A percentile compares a stretch with the other conserved stretches of the same genome.
Conservation (phyloP, 1,140 invertebrate species). For the Drosophila tani region DNA sequence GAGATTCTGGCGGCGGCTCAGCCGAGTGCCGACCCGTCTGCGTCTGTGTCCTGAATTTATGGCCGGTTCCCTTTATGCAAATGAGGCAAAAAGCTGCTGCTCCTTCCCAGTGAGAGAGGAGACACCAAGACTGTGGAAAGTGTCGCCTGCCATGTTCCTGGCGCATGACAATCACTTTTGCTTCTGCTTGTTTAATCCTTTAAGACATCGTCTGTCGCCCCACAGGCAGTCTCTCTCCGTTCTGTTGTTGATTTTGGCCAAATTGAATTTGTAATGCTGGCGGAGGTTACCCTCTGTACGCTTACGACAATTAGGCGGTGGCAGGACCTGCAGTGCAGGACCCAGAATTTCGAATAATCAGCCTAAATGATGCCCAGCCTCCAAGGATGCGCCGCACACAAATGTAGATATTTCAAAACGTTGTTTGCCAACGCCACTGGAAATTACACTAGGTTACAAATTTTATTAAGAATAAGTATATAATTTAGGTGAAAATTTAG, state of each 20-base stretch:
- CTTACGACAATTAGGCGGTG: constrained; percentile 40
- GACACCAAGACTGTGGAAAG: constrained; percentile 9
- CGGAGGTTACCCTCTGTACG: constrained; percentile 5
- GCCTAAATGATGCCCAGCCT: constrained; percentile 37
- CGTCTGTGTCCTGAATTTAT: constrained; percentile 69
- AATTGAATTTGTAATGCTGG: constrained; percentile 67
- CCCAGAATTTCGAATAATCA: constrained; percentile 52
- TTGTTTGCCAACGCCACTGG: constrained; percentile 33
- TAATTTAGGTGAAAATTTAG: too few relatives aligned
- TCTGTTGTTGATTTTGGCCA: constrained; percentile 33
- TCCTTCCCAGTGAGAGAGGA: constrained; percentile 4
- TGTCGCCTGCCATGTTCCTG: constrained; percentile 55
- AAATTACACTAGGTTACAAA: constrained; percentile 34
- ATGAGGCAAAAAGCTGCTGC: constrained; percentile 62
- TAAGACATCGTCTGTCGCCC: constrained; percentile 54
- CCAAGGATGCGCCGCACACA: constrained; percentile 9
- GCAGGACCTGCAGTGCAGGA: constrained; percentile 11
- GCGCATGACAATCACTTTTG: constrained; percentile 66
- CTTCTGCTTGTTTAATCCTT: constrained; percentile 68
- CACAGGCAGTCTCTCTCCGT: constrained; percentile 32
- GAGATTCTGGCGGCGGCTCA: constrained; percentile 21
- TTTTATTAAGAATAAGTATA: neutral
- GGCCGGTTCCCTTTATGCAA: constrained; percentile 74
- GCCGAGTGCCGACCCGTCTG: constrained; percentile 24
- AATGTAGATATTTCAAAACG: constrained; percentile 22